Conservation (phyloP, 1,140 invertebrate species). For the Euura lappo region DNA sequence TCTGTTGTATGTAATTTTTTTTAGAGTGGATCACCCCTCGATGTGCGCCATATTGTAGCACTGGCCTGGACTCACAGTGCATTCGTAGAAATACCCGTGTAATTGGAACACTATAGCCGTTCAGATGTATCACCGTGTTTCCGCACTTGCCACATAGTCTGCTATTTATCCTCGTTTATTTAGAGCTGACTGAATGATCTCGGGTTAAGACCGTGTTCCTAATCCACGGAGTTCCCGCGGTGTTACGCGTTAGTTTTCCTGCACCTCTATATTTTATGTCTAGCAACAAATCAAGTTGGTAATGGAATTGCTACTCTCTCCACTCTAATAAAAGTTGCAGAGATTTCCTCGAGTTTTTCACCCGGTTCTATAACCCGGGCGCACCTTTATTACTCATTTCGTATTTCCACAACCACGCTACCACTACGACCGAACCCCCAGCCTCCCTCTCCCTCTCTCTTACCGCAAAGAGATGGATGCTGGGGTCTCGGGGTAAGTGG, state of each 20-base stretch:
- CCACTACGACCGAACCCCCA: neutral
- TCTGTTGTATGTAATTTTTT: too few relatives aligned
- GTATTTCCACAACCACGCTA: slow-evolving; percentile 4
- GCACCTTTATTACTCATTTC: slow-evolving; percentile 15
- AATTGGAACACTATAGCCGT: too few relatives aligned
- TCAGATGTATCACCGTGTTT: too few relatives aligned
- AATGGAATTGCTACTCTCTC: slow-evolving; percentile 12
- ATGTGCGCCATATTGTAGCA: too few relatives aligned
- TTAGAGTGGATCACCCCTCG: too few relatives aligned
- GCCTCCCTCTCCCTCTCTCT: neutral
- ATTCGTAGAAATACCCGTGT: too few relatives aligned
- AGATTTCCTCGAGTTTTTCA: slow-evolving; percentile 12
- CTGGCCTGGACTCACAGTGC: too few relatives aligned
- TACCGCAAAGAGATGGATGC: neutral
- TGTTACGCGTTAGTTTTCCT: neutral
- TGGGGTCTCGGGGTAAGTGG: slow-evolving; percentile 8
- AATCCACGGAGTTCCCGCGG: neutral
- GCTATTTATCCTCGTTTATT: too few relatives aligned
- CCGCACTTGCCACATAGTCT: too few relatives aligned
- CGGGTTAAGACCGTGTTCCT: too few relatives aligned
- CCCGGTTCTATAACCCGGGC: neutral
- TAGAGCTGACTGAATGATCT: too few relatives aligned
- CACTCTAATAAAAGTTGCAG: slow-evolving; percentile 13
- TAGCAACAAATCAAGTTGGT: slow-evolving; percentile 14
- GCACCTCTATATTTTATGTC: slow-evolving; percentile 8